Base-by-base conservation (phyloP, 1,140 invertebrate genomes). In the Kradibia gibbosae region DNA sequence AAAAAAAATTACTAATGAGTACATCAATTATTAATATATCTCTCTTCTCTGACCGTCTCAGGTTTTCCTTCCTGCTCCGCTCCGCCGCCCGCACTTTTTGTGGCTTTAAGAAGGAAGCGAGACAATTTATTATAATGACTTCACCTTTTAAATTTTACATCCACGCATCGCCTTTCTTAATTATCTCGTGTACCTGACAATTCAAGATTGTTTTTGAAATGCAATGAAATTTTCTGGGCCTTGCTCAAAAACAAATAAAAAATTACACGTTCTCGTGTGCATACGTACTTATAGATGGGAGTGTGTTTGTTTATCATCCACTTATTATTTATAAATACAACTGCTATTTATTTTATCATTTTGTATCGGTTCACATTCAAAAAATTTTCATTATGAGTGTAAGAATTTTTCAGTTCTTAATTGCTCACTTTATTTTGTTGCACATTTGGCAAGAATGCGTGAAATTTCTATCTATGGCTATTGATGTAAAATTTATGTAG, bases 1-100 rank as follows among this genome's bases (percentile, higher is more conserved):
- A 20, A 34, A 71, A 62, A 25, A 82, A 77, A 82, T 76, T 77
- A 71, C 62, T 76, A 82, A 82, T 67, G 75, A 82, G 67, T 15
- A 57, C 17, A 39, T 76, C 62, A 55, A 77, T 72, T 76, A 76
- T 71, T 77, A 57, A 65, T 20, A 55, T 28, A 10, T 36, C 22
- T 71, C 70, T 72, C 28, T 73, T 71, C 70, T 72, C 28, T 73
- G 13, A 7, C 45, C 34, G 53, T 11, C 28, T 28, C 22, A 15
- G 10, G 45, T 53, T 53, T 73, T 53, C 42, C 50, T 4, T 22
- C 50, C 5, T 22, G 42, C 42, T 13, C 42, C 13, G 13, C 42
- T 45, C 42, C 42, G 5, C 42, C 42, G 42, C 1, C 2, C 22
- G 5, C 4, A 20, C 39, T 55, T 53, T 55, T 55, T 17, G 0